A percentile compares a stretch with the other conserved stretches of the same genome.
These are phyloP conservation scores for Epistrophe eligans DNA, from an alignment of 2,888 invertebrate species.

Conservation along the genomic window DNA sequence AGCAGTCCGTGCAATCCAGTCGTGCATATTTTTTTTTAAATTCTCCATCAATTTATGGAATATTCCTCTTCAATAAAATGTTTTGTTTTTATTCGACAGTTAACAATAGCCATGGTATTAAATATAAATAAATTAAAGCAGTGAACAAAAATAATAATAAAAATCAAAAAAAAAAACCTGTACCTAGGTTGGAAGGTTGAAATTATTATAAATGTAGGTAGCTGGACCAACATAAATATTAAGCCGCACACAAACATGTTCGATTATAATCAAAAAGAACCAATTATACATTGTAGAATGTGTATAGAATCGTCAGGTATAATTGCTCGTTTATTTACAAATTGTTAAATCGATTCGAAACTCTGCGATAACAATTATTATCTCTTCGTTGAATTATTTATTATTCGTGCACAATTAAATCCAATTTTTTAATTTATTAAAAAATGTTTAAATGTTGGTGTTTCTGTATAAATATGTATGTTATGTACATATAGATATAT, in stretches of 20 bases:
- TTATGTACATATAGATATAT: no score
- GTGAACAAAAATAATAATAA: neutral
- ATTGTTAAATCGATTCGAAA: slow-evolving; percentile 76
- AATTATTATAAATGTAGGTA: neutral
- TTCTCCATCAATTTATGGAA: no score
- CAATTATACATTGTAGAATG: slow-evolving; percentile 73
- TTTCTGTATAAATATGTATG: no score
- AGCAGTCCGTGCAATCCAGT: no score
- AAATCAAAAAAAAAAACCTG: neutral
- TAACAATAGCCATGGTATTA: neutral
- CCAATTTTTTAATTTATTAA: slow-evolving; percentile 77
- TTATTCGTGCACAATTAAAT: slow-evolving; percentile 75
- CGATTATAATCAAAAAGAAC: slow-evolving; percentile 61
- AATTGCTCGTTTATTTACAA: slow-evolving; percentile 76
- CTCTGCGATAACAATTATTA: slow-evolving; percentile 74
- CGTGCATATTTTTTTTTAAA: no score
- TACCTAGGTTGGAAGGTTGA: neutral
- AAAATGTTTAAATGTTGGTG: slow-evolving; percentile 45
- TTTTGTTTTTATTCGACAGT: neutral
- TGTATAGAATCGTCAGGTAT: slow-evolving; percentile 66
- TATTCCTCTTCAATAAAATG: neutral
- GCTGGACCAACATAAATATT: slow-evolving; percentile 23
- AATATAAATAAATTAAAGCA: neutral
- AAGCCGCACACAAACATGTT: slow-evolving; percentile 64
- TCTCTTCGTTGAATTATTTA: slow-evolving; percentile 74